A percentile compares a stretch with the other conserved stretches of the same genome.
These are phyloP conservation scores for Perdita meconis DNA, from an alignment of 2,888 invertebrate species.

Conservation along the genomic window DNA sequence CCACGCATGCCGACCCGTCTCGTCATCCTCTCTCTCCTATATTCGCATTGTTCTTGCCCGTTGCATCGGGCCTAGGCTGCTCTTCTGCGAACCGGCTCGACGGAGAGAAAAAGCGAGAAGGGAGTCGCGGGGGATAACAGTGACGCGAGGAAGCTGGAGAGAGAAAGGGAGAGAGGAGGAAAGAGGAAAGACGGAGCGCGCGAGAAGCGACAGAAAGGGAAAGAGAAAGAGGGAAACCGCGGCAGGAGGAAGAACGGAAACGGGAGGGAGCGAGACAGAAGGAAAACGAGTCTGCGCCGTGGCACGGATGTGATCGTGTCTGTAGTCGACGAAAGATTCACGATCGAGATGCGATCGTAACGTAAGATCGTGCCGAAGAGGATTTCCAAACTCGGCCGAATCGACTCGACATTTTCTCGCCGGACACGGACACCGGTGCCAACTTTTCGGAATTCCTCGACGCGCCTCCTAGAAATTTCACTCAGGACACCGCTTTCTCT, in stretches of 20 bases:
- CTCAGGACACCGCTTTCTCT: conserved; percentile 17
- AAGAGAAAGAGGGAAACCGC: conserved; percentile 36
- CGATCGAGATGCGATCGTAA: conserved; percentile 69
- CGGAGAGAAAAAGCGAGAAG: conserved; percentile 48
- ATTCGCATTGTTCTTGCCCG: conserved; percentile 70
- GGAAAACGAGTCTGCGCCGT: conserved; percentile 81
- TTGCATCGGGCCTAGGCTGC: conserved; percentile 50
- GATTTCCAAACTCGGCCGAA: conserved; percentile 65
- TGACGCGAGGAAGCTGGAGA: not conserved
- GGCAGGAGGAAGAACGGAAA: conserved; percentile 39
- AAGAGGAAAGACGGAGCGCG: conserved; percentile 19
- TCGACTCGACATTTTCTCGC: conserved; percentile 50
- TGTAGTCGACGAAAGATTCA: conserved; percentile 72
- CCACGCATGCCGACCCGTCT: conserved; percentile 57
- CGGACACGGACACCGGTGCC: conserved; percentile 20
- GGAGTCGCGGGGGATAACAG: conserved; percentile 10
- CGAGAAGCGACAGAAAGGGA: conserved; percentile 33
- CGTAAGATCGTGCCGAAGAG: conserved; percentile 62
- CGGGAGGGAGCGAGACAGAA: conserved; percentile 66
- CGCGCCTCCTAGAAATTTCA: conserved; percentile 20
- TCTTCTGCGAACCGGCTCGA: conserved; percentile 67
- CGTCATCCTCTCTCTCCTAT: conserved; percentile 63
- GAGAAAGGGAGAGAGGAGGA: not conserved
- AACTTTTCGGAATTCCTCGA: conserved; percentile 29
- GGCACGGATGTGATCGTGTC: conserved; percentile 76